Evolutionary conservation across 2,888 invertebrate genomes (phyloP), one percentile per base, ranked within the genome.

Genomic region (Heliconius cydno): DNA sequence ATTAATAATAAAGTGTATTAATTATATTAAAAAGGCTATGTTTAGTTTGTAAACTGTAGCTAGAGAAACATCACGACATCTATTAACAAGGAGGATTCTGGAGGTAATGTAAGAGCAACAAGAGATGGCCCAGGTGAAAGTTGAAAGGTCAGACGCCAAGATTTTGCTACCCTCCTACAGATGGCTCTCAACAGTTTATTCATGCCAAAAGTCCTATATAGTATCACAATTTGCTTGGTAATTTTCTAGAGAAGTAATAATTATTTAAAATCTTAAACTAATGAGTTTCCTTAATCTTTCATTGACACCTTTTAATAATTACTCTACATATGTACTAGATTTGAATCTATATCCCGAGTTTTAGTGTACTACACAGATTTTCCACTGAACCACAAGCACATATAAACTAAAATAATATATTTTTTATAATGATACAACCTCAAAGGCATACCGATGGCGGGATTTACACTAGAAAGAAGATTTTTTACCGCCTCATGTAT

Each of bases 91-190:
- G 46, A 38, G 60, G 13, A 38, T 30, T 34, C n/a, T 63, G 68
- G 13, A 68, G 30, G 6, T 60, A 19, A 57, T 28, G 28, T 65
- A 19, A 66, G 63, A 70, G 30, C 30, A 15, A 1, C 28, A 25
- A 74, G 41, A 68, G 38, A 46, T 15, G 60, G 57, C 25, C 5
- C 46, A 68, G 68, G 52, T 71, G 78, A 80, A 76, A 79, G 75
- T 60, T 66, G 80, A 82, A 67, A 79, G 78, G 65, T 52, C 52
- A 66, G 30, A 38, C 65, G 66, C 38, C 38, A 57, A 38, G 19
- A 28, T 15, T 86, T 81, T 12, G 81, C 88, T 86, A 88, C 91
- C 91, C 84, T 85, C 83, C 88, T 81, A 76, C 19, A 93, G 93
- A 90, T 91, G 92, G 89, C 89, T 85, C 79, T 71, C 15, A 57